phyloP scores from a whole-genome alignment of 2,113 vertebrate genomes.

The Pollachius pollachius region DNA sequence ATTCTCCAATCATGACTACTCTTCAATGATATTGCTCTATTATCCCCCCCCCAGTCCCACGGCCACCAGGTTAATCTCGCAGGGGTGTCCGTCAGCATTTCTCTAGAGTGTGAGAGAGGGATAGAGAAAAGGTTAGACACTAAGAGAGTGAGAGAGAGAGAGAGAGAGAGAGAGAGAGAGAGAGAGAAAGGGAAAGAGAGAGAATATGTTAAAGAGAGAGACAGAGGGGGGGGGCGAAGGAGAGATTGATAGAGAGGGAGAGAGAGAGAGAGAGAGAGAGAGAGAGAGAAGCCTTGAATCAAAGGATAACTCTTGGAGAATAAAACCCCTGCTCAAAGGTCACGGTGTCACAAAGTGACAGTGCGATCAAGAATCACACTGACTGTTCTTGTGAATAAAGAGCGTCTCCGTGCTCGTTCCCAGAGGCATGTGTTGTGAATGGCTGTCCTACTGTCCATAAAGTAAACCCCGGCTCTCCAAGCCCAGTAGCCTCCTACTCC shows the following conservation, averaged over 20 bases:
- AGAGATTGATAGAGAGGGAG: slow-evolving; percentile 4
- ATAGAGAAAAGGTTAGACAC: no score
- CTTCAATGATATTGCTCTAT: slow-evolving; percentile 49
- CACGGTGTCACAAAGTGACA: slow-evolving; percentile 53
- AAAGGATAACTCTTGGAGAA: slow-evolving; percentile 50
- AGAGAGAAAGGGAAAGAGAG: no score
- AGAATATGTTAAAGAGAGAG: no score
- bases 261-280: slow-evolving; percentile 23
- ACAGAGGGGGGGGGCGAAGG: no score
- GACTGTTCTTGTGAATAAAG: slow-evolving; percentile 53
- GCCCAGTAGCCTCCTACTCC: not conserved
- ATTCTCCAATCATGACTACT: slow-evolving; percentile 26
- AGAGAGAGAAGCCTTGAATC: slow-evolving; percentile 47
- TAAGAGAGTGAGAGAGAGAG: slow-evolving; percentile 7
- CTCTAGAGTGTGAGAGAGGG: slow-evolving; percentile 36
- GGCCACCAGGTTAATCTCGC: slow-evolving; percentile 30
- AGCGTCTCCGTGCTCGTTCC: slow-evolving; percentile 34
- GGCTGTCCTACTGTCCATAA: slow-evolving; percentile 28
- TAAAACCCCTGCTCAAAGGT: slow-evolving; percentile 38
- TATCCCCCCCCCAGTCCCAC: slow-evolving; percentile 39
- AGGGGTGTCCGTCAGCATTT: slow-evolving; percentile 55
- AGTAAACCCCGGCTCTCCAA: slow-evolving; percentile 4
- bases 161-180: slow-evolving; percentile 9
- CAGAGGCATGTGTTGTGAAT: slow-evolving; percentile 22
- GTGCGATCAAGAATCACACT: slow-evolving; percentile 49